A percentile compares a stretch with the other conserved stretches of the same genome.
phyloP scores from a whole-genome alignment of 1,140 invertebrate genomes.

The Caenorhabditis briggsae region DNA sequence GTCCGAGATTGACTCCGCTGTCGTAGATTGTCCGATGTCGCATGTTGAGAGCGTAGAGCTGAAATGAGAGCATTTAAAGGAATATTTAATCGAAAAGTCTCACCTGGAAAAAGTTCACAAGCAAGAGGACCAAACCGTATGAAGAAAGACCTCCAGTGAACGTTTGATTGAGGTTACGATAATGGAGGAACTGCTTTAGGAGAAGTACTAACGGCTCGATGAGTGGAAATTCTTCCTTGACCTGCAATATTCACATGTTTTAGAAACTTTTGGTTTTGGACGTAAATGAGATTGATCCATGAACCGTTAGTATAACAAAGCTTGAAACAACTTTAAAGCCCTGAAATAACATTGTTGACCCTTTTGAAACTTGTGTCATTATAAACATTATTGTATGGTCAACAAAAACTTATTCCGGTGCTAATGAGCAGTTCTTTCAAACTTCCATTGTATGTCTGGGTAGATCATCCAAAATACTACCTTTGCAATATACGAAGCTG shows the following conservation, averaged over 20 bases:
- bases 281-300: too few species aligned
- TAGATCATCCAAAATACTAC: background rate
- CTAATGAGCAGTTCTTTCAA: too few species aligned
- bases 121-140: constrained; percentile 97
- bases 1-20: constrained; percentile 58
- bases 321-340: background rate
- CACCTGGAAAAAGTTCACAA: constrained; percentile 95
- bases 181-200: constrained; percentile 63
- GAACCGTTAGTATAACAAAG: too few species aligned
- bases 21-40: constrained; percentile 38
- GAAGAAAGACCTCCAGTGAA: constrained; percentile 98
- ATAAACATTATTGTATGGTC: too few species aligned
- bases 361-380: too few species aligned
- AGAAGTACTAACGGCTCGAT: constrained; percentile 60
- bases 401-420: too few species aligned
- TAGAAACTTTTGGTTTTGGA: background rate
- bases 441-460: too few species aligned
- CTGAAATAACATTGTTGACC: too few species aligned
- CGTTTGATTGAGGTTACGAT: constrained; percentile 80
- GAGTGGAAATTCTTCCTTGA: constrained; percentile 63
- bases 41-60: constrained; percentile 56
- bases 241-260: constrained; percentile 24
- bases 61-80: background rate
- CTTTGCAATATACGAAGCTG: constrained; percentile 60
- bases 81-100: constrained; percentile 40